A percentile compares a stretch with the other conserved stretches of the same genome.
These are phyloP conservation scores for Argyrosomus regius DNA, from an alignment of 2,797 vertebrate species.

Conservation along the genomic window DNA sequence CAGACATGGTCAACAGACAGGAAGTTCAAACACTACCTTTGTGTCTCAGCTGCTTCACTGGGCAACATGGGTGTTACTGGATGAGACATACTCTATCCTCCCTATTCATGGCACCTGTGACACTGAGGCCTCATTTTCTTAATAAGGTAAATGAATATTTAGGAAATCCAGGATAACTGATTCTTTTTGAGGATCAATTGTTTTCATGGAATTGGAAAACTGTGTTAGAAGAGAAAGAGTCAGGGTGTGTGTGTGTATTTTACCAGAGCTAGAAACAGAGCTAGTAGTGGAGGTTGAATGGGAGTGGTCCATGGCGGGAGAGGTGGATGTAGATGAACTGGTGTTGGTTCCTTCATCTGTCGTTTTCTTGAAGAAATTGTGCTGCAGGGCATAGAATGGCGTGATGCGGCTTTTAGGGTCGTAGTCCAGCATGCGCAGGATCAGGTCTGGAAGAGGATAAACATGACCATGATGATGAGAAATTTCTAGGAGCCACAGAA, in stretches of 20 bases:
- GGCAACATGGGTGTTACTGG: not conserved
- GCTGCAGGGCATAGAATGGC: slow-evolving; percentile 96
- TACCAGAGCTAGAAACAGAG: slow-evolving; percentile 96
- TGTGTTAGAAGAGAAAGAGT: not conserved
- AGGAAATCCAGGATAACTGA: not conserved
- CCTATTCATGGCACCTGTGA: not conserved
- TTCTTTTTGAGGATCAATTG: not conserved
- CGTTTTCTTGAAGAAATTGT: slow-evolving; percentile 97
- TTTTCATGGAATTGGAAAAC: not conserved
- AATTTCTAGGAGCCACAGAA: not conserved
- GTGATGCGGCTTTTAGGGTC: slow-evolving; percentile 96
- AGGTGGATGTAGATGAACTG: slow-evolving; percentile 95
- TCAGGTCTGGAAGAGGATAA: slow-evolving; percentile 86
- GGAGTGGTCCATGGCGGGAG: slow-evolving; percentile 95
- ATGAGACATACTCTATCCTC: not conserved
- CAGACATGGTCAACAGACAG: not conserved
- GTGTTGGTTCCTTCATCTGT: slow-evolving; percentile 97
- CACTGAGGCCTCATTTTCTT: not conserved
- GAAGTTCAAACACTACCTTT: not conserved
- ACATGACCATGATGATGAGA: not conserved
- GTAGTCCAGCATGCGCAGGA: slow-evolving; percentile 96
- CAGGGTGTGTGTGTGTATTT: not conserved
- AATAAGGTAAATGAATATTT: not conserved
- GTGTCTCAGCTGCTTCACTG: not conserved
- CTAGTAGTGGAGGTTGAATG: slow-evolving; percentile 96